phyloP scores from a whole-genome alignment of 2,888 invertebrate genomes.

The Platycnemis pennipes region DNA sequence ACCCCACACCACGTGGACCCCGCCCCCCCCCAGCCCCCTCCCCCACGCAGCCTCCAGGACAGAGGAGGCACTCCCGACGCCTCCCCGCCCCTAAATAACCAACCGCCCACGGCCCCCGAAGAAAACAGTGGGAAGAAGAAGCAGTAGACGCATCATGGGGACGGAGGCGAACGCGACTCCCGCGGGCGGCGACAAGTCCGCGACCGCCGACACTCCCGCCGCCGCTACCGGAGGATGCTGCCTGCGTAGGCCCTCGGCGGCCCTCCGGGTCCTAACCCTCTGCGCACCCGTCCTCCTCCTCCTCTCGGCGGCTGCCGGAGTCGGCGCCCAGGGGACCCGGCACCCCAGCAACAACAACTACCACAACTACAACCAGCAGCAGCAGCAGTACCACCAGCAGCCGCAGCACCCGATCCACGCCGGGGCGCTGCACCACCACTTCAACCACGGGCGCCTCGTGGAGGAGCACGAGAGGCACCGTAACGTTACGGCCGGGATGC shows the following conservation, averaged over 20 bases:
- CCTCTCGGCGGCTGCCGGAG: slow-evolving; percentile 26
- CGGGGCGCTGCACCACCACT: slow-evolving; percentile 16
- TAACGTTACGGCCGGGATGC: slow-evolving; percentile 39
- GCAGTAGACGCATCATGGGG: not conserved
- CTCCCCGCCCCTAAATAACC: not conserved
- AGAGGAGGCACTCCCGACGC: slow-evolving; percentile 18
- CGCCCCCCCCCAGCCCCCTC: slow-evolving; percentile 4
- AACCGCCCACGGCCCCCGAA: slow-evolving; percentile 52
- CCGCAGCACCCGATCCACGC: slow-evolving; percentile 29
- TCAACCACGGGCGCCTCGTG: slow-evolving; percentile 50
- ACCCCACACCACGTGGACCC: not conserved
- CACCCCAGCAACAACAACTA: not conserved
- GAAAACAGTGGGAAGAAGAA: slow-evolving; percentile 50
- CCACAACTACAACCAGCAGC: not conserved
- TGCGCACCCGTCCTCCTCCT: slow-evolving; percentile 4
- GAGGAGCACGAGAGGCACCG: slow-evolving; percentile 56
- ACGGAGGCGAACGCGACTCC: not conserved
- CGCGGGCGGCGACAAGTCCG: not conserved
- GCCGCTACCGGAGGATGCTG: not conserved
- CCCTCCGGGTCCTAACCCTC: slow-evolving; percentile 24
- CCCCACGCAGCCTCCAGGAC: not conserved
- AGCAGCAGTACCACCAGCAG: not conserved
- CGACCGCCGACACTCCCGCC: not conserved
- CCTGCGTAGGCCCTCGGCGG: not conserved
- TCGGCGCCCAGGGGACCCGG: slow-evolving; percentile 37